A percentile compares a stretch with the other conserved stretches of the same genome.
These are phyloP conservation scores for Cairina moschata DNA, from an alignment of 2,113 vertebrate genomes.

Conservation along the genomic window DNA sequence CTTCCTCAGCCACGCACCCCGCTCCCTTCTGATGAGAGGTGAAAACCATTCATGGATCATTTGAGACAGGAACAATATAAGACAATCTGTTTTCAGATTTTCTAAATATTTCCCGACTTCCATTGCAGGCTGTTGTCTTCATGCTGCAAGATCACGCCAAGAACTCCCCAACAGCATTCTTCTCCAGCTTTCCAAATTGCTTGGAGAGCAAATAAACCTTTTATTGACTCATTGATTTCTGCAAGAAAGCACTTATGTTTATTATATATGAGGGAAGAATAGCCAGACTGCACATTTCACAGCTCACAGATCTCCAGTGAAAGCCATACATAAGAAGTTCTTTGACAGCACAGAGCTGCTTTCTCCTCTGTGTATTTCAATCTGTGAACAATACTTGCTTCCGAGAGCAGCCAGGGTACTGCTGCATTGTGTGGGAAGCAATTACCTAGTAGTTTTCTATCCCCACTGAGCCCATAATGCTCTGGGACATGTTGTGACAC, in stretches of 20 bases:
- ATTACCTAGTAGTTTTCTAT: neutral
- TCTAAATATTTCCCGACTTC: conserved; percentile 71
- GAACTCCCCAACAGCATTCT: conserved; percentile 59
- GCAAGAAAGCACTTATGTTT: conserved; percentile 36
- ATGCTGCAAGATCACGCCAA: conserved; percentile 27
- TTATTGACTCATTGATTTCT: conserved; percentile 48
- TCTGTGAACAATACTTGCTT: neutral
- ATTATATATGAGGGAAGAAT: conserved; percentile 8
- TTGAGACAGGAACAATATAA: conserved; percentile 45
- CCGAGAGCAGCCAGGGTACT: neutral
- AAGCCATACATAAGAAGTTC: neutral
- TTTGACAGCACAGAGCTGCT: neutral
- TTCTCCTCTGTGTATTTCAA: neutral
- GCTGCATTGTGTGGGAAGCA: neutral
- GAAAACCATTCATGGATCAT: neutral
- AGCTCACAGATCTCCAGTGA: neutral
- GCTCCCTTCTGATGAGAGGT: neutral
- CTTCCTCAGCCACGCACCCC: neutral
- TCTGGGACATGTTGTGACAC: neutral
- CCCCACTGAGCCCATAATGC: neutral
- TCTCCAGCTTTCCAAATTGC: conserved; percentile 53
- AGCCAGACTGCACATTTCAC: conserved; percentile 29
- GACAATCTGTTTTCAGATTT: conserved; percentile 59
- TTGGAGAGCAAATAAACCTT: conserved; percentile 51
- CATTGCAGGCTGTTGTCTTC: conserved; percentile 54